Evolutionary conservation across 1,140 invertebrate genomes (phyloP), one percentile per base, ranked within the genome.

Genomic region (Epicauta chinensis): DNA sequence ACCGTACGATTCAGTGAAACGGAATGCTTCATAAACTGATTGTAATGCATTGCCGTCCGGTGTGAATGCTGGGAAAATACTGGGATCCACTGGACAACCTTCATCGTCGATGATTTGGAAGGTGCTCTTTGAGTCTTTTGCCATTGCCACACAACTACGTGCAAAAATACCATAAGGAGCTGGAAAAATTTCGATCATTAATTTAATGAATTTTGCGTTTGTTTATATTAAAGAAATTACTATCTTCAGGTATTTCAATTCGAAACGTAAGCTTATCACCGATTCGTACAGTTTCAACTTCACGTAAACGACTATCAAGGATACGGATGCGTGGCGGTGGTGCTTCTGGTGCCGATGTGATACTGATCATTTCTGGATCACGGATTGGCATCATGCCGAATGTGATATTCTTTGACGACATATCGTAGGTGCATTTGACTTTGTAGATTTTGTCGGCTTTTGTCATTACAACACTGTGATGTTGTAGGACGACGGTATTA

Each of bases 311-410:
- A 40, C 81, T 81, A 68, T 94, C 91, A 67, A 95, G 75, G 61
- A 96, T 95, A 35, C 89, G 82, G 60, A 95, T 96, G 61, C 90
- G 89, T 62, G 93, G 93, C 59, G 92, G 86, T 36, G 93, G 93
- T 4, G 93, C 92, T 72, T 94, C 92, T 2, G 93, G 92, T 11
- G 92, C 90, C 10, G 91, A 92, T 16, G 92, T 95, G 63, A 96
- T 94, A 66, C 91, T 92, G 65, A 95, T 93, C 84, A 92, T 93
- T 68, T 93, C 91, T 35, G 91, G 91, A 73, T 93, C 91, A 69
- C 88, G 87, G 73, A 96, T 93, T 44, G 92, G 91, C 86, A 95
- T 92, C 91, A 95, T 94, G 73, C 92, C 92, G 74, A 95, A 96
- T 7, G 92, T 94, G 52, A 96, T 93, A 70, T 96, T 96, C 77